Evolutionary conservation across 2,888 invertebrate genomes (phyloP).

Genomic region (Pseudanteris insignis): DNA sequence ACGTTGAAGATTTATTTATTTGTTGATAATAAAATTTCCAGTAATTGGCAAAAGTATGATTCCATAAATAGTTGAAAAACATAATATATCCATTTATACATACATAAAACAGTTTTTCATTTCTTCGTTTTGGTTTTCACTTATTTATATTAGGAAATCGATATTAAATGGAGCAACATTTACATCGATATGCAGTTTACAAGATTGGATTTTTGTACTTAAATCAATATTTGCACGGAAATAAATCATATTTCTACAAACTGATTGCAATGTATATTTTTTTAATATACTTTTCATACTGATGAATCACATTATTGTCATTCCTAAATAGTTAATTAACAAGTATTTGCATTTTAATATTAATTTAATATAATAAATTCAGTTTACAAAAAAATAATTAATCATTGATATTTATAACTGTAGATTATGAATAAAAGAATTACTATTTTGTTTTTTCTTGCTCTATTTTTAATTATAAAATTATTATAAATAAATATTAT

Average conservation of each 20-base stretch:
- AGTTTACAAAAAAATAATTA: too few relatives aligned
- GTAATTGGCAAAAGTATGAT: neutral
- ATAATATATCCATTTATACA: neutral
- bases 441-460: neutral
- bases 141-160: conserved; percentile 4
- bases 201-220: conserved; percentile 38
- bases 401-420: too few relatives aligned
- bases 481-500: too few relatives aligned
- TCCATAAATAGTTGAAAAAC: conserved; percentile 1
- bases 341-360: too few relatives aligned
- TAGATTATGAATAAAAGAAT: neutral
- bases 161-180: conserved; percentile 28
- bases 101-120: neutral
- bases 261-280: conserved; percentile 22
- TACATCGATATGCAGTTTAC: conserved; percentile 21
- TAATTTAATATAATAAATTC: too few relatives aligned
- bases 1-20: conserved; percentile 1
- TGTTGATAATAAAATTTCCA: conserved; percentile 1
- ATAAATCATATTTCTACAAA: conserved; percentile 36
- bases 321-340: neutral
- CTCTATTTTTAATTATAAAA: too few relatives aligned
- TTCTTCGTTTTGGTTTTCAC: neutral
- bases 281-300: conserved; percentile 6
- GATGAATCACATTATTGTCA: too few relatives aligned
- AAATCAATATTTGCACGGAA: conserved; percentile 32